phyloP scores from a whole-genome alignment of 1,140 invertebrate genomes.

The Vanessa tameamea region DNA sequence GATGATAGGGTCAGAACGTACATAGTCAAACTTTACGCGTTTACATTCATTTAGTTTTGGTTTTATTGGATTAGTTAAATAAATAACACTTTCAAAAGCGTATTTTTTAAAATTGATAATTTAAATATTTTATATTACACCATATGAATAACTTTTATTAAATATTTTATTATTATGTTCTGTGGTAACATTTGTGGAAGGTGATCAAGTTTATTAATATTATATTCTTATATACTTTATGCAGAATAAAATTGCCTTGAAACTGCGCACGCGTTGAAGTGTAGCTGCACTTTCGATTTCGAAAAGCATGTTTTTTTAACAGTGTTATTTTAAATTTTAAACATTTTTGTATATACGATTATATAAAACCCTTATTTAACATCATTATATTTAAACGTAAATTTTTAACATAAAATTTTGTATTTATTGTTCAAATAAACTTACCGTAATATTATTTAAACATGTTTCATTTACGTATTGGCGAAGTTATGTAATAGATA shows the following conservation, averaged over 20 bases:
- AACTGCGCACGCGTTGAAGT: conserved; percentile 27
- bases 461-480: too few species aligned
- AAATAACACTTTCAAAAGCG: too few species aligned
- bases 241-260: conserved; percentile 40
- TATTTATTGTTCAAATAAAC: too few species aligned
- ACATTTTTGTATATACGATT: not conserved
- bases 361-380: too few species aligned
- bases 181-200: conserved; percentile 17
- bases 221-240: conserved; percentile 26
- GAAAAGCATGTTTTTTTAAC: not conserved
- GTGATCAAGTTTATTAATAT: conserved; percentile 30
- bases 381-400: too few species aligned
- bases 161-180: conserved; percentile 1
- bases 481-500: too few species aligned
- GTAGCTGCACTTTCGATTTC: conserved; percentile 46
- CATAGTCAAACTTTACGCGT: too few species aligned
- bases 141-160: not conserved
- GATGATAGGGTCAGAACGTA: too few species aligned
- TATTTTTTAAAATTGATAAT: not conserved
- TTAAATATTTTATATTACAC: not conserved
- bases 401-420: too few species aligned
- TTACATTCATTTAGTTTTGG: too few species aligned
- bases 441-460: too few species aligned
- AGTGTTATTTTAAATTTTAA: not conserved
- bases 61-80: too few species aligned